phyloP scores from a whole-genome alignment of 2,797 vertebrate genomes.

The Sus cebifrons region DNA sequence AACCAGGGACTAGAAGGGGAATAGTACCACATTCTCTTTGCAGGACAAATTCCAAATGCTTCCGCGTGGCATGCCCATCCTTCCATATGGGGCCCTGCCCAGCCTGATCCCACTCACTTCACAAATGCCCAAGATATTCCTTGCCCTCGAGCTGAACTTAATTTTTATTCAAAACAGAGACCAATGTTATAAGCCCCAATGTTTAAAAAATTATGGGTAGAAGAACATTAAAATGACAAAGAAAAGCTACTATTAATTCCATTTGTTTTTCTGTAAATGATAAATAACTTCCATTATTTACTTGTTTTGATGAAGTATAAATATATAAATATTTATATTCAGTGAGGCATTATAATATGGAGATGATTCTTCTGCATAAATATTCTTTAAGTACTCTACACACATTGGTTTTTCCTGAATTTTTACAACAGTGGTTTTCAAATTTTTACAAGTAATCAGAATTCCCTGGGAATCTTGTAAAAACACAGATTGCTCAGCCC shows the following conservation, averaged over 20 bases:
- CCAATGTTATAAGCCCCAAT: not conserved
- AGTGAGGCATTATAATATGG: not conserved
- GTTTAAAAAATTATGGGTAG: not conserved
- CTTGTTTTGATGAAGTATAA: not conserved
- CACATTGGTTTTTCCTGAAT: not conserved
- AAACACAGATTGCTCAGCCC: not conserved
- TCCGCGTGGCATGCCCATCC: not conserved
- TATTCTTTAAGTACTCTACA: not conserved
- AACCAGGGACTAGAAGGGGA: conserved; percentile 49
- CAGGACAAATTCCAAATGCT: not conserved
- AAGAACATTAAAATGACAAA: not conserved
- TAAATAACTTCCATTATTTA: not conserved
- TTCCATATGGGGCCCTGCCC: not conserved
- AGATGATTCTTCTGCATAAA: not conserved
- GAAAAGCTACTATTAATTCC: not conserved
- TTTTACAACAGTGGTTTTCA: conserved; percentile 31
- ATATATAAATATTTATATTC: not conserved
- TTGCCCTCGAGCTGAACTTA: not conserved
- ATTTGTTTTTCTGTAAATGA: conserved; percentile 38
- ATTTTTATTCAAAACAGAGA: not conserved
- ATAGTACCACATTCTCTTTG: not conserved
- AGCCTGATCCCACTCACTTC: not conserved
- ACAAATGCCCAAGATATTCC: not conserved
- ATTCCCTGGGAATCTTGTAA: not conserved
- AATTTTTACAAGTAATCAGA: conserved; percentile 44